Evolutionary conservation across 2,113 vertebrate genomes (phyloP).

Genomic region (Podarcis muralis): DNA sequence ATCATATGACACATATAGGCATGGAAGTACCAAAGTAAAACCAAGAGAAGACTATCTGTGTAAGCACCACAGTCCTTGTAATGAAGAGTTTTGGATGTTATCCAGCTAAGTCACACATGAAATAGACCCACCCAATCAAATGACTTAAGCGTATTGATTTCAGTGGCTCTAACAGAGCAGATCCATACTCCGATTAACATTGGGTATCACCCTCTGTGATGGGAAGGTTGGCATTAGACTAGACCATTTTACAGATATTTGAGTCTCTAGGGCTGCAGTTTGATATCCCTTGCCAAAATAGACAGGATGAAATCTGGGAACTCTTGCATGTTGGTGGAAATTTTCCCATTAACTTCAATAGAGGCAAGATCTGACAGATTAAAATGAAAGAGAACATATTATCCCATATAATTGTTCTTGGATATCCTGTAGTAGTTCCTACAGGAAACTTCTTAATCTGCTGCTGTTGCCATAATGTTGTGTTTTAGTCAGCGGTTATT

Average conservation of each 20-base stretch:
- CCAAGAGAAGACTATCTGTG: not conserved
- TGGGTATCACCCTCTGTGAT: fast-evolving
- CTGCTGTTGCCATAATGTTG: not conserved
- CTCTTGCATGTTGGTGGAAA: not conserved
- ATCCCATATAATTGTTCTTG: not conserved
- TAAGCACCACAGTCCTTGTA: too few relatives aligned
- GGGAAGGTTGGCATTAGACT: constrained; percentile 16
- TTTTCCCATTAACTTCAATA: not conserved
- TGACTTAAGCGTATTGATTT: too few relatives aligned
- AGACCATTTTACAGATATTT: not conserved
- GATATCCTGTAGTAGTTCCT: not conserved
- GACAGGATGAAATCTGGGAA: not conserved
- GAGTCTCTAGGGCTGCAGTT: not conserved
- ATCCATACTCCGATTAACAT: too few relatives aligned
- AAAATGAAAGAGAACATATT: not conserved
- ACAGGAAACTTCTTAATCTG: not conserved
- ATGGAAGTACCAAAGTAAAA: not conserved
- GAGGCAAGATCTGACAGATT: not conserved
- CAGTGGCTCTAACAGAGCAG: too few relatives aligned
- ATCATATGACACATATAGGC: not conserved
- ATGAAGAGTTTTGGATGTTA: not conserved
- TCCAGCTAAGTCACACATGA: too few relatives aligned
- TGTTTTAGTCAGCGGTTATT: not conserved
- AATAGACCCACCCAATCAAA: too few relatives aligned
- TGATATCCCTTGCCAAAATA: not conserved